Percentiles rank a stretch among this genome's conserved stretches.
Evolutionary conservation across 2,797 vertebrate genomes (phyloP).

Genomic region (Leptodactylus fallax): DNA sequence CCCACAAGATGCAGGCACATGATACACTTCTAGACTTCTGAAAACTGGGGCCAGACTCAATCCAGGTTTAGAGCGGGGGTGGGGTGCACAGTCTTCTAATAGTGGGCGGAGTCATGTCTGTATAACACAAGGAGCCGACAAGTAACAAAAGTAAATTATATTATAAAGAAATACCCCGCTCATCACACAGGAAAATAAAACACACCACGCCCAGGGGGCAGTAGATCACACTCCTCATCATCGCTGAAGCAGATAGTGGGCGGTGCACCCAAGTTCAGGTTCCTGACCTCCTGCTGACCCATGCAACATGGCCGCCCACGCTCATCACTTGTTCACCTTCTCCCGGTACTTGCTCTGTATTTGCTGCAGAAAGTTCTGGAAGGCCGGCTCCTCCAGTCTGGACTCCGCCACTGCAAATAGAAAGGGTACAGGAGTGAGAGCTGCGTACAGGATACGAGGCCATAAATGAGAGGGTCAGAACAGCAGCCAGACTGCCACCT

Average conservation of each 20-base stretch:
- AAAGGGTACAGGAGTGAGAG: neutral
- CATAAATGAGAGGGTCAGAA: too few relatives aligned
- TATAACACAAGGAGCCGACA: neutral
- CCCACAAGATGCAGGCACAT: too few relatives aligned
- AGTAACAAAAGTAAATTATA: neutral
- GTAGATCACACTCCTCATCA: too few relatives aligned
- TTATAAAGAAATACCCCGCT: neutral
- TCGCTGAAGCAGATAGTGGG: too few relatives aligned
- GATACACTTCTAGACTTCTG: too few relatives aligned
- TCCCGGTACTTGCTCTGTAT: slow-evolving; percentile 79
- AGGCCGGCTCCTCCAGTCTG: slow-evolving; percentile 86
- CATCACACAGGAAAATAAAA: neutral
- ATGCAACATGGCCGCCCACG: too few relatives aligned
- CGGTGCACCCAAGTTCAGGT: too few relatives aligned
- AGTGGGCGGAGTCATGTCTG: neutral
- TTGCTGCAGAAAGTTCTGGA: slow-evolving; percentile 88
- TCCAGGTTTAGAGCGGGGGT: too few relatives aligned
- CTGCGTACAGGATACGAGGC: neutral
- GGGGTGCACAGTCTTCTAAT: too few relatives aligned
- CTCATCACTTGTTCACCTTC: slow-evolving; percentile 73
- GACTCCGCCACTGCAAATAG: slow-evolving; percentile 82
- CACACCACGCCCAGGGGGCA: neutral
- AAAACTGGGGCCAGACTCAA: too few relatives aligned
- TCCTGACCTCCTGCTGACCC: too few relatives aligned
- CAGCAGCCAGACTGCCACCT: neutral